Evolutionary conservation across 2,797 vertebrate genomes (phyloP), one percentile per base, ranked within the genome.

Genomic region (Sebastes kiyomatsui): DNA sequence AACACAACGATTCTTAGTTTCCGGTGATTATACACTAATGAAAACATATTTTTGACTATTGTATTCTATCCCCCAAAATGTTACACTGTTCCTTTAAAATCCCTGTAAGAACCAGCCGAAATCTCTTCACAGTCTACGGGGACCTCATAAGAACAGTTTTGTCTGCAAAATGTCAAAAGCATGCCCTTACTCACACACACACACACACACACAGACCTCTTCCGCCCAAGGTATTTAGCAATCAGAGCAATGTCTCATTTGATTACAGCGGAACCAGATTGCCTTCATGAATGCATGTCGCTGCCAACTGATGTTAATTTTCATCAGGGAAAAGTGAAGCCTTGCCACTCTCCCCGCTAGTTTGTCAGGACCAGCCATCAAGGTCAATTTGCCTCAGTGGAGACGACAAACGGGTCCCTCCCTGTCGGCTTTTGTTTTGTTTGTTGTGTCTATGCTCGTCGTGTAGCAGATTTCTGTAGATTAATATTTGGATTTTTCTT

Each of bases 231-330:
- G 67, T 79, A 83, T 90, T 92, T 85, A 87, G 85, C 86, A 93
- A 91, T 93, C 89, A 92, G 83, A 87, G 79, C 71, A 80, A 64
- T 83, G 89, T 90, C 84, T 90, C 77, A 77, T 93, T 84, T 93
- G 84, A 93, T 93, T 92, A 90, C 74, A 81, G 55, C 8, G 4
- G 82, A 88, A 86, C 80, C 60, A 83, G 67, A 89, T 87, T 90
- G 78, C 80, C 75, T 88, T 82, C 62, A 70, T 75, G 67, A 90
- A 86, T 83, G 82, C 78, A 23, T 75, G 80, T 86, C 33, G 62
- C 82, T 71, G 78, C 84, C 87, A 80, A 82, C 78, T 86, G 69
- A 77, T 87, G 80, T 91, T 87, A 78, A 90, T 92, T 93, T 88
- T 88, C 83, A 90, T 90, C 79, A 88, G 83, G 73, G 71, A 76